These are phyloP conservation scores for Marronus borbonicus DNA, from an alignment of 2,888 invertebrate genomes.

Conservation along the genomic window DNA sequence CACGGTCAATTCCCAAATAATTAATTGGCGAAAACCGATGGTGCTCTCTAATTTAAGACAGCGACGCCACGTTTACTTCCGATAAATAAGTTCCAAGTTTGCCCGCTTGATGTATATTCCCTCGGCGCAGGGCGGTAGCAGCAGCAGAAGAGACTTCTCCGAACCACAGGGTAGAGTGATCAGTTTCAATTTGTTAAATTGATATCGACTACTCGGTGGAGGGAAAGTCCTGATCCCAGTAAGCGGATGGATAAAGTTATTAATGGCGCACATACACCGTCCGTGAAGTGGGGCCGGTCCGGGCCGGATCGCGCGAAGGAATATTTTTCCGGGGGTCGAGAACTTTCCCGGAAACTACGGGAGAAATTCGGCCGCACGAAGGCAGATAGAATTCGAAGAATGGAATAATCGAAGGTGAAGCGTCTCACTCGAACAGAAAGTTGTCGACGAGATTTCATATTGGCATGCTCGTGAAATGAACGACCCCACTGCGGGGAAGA, in stretches of 20 bases:
- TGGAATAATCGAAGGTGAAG: constrained; percentile 13
- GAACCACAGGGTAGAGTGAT: constrained; percentile 55
- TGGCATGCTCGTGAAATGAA: background rate
- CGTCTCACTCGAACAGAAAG: background rate
- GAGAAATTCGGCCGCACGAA: constrained; percentile 13
- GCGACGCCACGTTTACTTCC: constrained; percentile 8
- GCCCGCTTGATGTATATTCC: constrained; percentile 42
- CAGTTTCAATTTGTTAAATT: constrained; percentile 61
- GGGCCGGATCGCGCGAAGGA: constrained; percentile 7
- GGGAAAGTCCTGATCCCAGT: background rate
- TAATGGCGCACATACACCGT: constrained; percentile 37
- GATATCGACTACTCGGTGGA: constrained; percentile 58
- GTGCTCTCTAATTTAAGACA: constrained; percentile 38
- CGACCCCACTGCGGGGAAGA: background rate
- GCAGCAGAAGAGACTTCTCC: constrained; percentile 25
- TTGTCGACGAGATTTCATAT: constrained; percentile 12
- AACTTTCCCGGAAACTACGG: constrained; percentile 22
- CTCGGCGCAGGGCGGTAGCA: background rate
- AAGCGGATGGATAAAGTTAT: constrained; percentile 34
- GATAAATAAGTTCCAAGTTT: constrained; percentile 45
- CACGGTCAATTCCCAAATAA: constrained; percentile 25
- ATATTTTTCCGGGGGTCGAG: constrained; percentile 17
- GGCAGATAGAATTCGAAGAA: constrained; percentile 22
- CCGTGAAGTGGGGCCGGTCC: background rate
- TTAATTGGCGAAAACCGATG: constrained; percentile 46